Base-by-base conservation (phyloP, 2,113 vertebrate species). In the Oceanites oceanicus region DNA sequence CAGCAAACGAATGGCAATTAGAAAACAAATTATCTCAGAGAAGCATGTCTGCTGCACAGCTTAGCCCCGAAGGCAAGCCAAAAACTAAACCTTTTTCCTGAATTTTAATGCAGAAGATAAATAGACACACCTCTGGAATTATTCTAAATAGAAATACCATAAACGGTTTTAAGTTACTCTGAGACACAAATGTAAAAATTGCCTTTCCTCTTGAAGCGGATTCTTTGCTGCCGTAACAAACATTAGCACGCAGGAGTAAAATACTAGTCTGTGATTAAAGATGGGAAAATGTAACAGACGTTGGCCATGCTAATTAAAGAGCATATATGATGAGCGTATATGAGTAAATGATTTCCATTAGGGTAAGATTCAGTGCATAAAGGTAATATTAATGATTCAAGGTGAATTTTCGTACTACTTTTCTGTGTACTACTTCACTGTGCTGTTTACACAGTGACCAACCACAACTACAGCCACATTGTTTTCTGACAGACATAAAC, bases 21-120 rank as follows among this genome's bases (percentile, higher is more conserved):
- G 97, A 98, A 98, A 98, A 98, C 98, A 98, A 98, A 98, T 98
- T 98, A 98, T 98, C 97, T 98, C 97, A 94, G 92, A 98, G 97
- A 98, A 98, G 97, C 98, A 97, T 98, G 96, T 97, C 98, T 98
- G 97, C 95, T 97, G 88, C 98, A 98, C 84, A 96, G 96, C 97
- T 98, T 98, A 97, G 96, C 98, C 98, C 98, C 40, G 79, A 98
- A 98, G 97, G 97, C 98, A 98, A 98, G 98, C 98, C 94, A 88
- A 98, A 97, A 98, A 97, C 98, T 97, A 97, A 97, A 96, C 83
- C 75, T 97, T 97, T 98, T 98, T 97, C 96, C 97, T 98, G 97
- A 98, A 98, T 98, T 98, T 97, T 98, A 98, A 98, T 97, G 92
- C 62, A 96, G 71, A 94, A 97, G 94, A 97, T 97, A 96, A 98